phyloP scores from a whole-genome alignment of 2,888 invertebrate genomes.

The Neocrepidodera transversa region DNA sequence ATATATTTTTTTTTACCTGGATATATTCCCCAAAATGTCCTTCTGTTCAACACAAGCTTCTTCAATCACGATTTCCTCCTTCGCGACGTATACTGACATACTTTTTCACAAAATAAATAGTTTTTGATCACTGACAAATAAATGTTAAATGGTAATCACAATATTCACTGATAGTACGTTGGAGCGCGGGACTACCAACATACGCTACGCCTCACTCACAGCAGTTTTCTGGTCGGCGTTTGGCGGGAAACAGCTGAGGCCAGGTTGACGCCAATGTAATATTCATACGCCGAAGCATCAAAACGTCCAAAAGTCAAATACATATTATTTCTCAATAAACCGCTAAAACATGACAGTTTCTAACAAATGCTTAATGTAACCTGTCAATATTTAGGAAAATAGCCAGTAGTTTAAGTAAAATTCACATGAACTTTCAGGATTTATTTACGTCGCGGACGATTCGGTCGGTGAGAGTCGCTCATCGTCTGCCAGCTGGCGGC shows the following conservation, averaged over 20 bases:
- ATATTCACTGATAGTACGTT: conserved; percentile 49
- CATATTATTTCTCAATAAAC: neutral
- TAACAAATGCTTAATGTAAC: conserved; percentile 22
- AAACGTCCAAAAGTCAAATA: conserved; percentile 4
- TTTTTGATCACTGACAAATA: conserved; percentile 49
- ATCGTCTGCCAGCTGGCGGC: conserved; percentile 68
- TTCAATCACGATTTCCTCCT: conserved; percentile 63
- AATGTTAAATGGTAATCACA: conserved; percentile 39
- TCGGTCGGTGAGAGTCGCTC: conserved; percentile 57
- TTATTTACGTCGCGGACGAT: conserved; percentile 60
- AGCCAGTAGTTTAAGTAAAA: conserved; percentile 23
- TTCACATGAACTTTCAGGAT: conserved; percentile 48
- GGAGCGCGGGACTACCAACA: conserved; percentile 60
- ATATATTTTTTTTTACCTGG: conserved; percentile 59
- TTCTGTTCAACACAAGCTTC: conserved; percentile 64
- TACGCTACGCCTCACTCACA: conserved; percentile 65
- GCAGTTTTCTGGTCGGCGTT: conserved; percentile 70
- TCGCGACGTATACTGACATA: conserved; percentile 65
- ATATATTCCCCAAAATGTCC: conserved; percentile 61
- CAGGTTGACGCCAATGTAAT: conserved; percentile 60
- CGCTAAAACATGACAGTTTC: neutral
- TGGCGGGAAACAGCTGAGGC: conserved; percentile 77
- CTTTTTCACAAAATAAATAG: conserved; percentile 37
- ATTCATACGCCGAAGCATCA: conserved; percentile 53
- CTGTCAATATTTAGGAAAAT: conserved; percentile 29